These are phyloP conservation scores for Falco punctatus DNA, from an alignment of 2,113 vertebrate species.

Conservation along the genomic window DNA sequence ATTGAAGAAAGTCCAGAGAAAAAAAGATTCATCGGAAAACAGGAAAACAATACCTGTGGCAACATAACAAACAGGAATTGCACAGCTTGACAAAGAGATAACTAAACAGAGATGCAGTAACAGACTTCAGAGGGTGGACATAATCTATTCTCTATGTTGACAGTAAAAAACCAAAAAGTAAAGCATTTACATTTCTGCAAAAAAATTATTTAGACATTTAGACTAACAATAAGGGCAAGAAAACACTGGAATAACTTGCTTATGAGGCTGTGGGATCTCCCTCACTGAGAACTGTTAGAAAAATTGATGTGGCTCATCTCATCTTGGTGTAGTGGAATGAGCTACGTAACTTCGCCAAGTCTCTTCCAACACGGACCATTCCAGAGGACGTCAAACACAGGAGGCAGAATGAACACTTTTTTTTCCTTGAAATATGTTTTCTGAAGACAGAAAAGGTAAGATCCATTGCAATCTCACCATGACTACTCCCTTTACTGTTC, in stretches of 20 bases:
- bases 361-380: neutral
- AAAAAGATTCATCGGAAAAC: neutral
- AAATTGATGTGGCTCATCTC: neutral
- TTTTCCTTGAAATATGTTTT: neutral
- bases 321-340: neutral
- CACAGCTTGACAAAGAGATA: neutral
- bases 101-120: neutral
- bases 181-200: neutral
- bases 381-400: neutral
- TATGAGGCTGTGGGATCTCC: neutral
- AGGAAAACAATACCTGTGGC: neutral
- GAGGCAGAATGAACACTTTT: neutral
- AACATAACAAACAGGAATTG: neutral
- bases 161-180: neutral
- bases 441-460: neutral
- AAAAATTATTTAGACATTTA: neutral
- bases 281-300: neutral
- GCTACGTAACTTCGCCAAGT: accelerated
- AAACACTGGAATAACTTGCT: neutral
- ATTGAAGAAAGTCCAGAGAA: neutral
- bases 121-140: neutral
- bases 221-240: neutral
- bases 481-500: neutral
- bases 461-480: neutral
- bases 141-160: neutral